Evolutionary conservation across 2,888 invertebrate species (phyloP), one percentile per base, ranked within the genome.

Genomic region (Acleris sparsana): DNA sequence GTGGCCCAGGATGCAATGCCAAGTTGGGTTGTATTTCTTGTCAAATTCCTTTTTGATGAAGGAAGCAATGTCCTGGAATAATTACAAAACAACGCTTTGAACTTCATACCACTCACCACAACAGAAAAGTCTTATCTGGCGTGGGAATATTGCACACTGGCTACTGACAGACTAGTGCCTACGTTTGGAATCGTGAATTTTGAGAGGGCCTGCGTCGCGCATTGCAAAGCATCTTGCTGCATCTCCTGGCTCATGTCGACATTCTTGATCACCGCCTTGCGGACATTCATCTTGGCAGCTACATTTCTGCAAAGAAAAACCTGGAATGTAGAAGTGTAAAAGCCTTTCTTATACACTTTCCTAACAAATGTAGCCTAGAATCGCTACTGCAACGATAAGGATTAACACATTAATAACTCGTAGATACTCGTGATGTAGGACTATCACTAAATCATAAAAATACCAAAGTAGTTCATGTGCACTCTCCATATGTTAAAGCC

Each of bases 241-340:
- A 99, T 99, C 93, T 99, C 99, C 92, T 99, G 99, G 80, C 98
- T 97, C 99, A 99, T 99, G 93, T 99, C 99, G 81, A 99, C 99
- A 95, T 99, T 99, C 94, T 99, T 99, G 91, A 99, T 99, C 73
- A 99, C 99, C 85, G 99, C 99, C 94, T 99, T 99, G 90, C 98
- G 96, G 94, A 99, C 99, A 86, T 97, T 96, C 98, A 98, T 98
- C 90, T 95, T 96, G 89, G 79, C 82, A 68, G 83, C 74, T 87
- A 77, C 82, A 75, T 86, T 84, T 82, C 90, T 90, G 80, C 5
- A 71, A 68, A 73, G 9, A 56, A 46, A 56, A 55, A n/a, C 6
- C 5, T 2, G 25, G 46, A 17, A 46, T 17, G 46, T 46, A 17
- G 5, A 46, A 13, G 2, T 43, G 16, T 43, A 39, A 55, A 11